Conservation (phyloP, 2,888 invertebrate species). For the Cataglyphis livida region DNA sequence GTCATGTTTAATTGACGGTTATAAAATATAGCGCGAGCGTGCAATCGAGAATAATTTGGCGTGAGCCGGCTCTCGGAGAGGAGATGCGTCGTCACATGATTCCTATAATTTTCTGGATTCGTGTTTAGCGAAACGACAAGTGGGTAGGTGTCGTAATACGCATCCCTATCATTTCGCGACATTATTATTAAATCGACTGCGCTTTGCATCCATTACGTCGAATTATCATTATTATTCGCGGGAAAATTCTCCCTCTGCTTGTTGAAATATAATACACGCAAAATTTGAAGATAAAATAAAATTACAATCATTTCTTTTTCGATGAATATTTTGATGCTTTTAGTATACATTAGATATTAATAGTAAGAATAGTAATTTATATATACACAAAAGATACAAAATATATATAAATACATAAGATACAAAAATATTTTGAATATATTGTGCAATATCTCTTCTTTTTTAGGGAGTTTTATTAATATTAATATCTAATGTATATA, state of each 20-base stretch:
- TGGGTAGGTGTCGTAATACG: conserved; percentile 74
- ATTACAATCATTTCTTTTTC: background rate
- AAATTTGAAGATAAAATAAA: background rate
- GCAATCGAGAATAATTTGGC: conserved; percentile 76
- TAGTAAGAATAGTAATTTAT: background rate
- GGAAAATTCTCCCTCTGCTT: background rate
- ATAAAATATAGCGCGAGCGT: conserved; percentile 73
- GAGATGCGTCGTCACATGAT: conserved; percentile 58
- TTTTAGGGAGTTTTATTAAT: too few relatives aligned
- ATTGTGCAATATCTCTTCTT: too few relatives aligned
- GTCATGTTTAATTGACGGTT: conserved; percentile 78
- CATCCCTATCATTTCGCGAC: conserved; percentile 45
- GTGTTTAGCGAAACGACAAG: conserved; percentile 83
- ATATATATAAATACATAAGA: background rate
- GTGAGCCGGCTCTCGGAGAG: conserved; percentile 63
- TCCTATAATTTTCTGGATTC: conserved; percentile 74
- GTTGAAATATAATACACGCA: conserved; percentile 21
- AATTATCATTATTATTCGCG: conserved; percentile 6
- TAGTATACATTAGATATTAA: background rate
- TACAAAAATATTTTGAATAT: too few relatives aligned
- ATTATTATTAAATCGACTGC: conserved; percentile 50
- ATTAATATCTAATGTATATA: too few relatives aligned
- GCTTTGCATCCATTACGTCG: conserved; percentile 27
- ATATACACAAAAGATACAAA: background rate
- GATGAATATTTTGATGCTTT: background rate